A percentile compares a stretch with the other conserved stretches of the same genome.
These are phyloP conservation scores for Acronicta aceris DNA, from an alignment of 2,888 invertebrate species.

Conservation along the genomic window DNA sequence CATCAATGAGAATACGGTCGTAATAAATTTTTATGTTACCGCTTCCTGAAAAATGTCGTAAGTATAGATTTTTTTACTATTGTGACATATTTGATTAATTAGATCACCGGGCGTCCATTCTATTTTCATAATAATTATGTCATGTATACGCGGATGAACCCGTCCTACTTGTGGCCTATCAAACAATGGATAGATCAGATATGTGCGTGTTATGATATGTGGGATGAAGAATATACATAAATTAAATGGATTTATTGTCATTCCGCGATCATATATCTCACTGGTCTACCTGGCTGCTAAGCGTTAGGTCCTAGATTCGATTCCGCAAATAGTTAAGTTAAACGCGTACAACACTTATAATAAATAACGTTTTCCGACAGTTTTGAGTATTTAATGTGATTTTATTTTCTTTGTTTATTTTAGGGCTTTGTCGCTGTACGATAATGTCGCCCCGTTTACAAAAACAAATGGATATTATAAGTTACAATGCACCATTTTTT, in stretches of 20 bases:
- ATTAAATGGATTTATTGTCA: slow-evolving; percentile 21
- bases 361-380: too few relatives aligned
- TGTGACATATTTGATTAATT: slow-evolving; percentile 56
- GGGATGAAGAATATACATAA: background rate
- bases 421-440: too few relatives aligned
- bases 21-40: slow-evolving; percentile 37
- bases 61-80: background rate
- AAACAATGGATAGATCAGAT: slow-evolving; percentile 45
- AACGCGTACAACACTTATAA: too few relatives aligned
- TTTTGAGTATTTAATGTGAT: too few relatives aligned
- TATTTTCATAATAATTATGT: slow-evolving; percentile 58
- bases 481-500: too few relatives aligned
- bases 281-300: too few relatives aligned
- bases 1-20: slow-evolving; percentile 11
- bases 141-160: slow-evolving; percentile 41
- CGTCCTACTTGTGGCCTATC: slow-evolving; percentile 54
- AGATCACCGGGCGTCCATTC: slow-evolving; percentile 57
- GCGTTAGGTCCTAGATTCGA: too few relatives aligned
- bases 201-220: slow-evolving; percentile 7
- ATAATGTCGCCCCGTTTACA: too few relatives aligned
- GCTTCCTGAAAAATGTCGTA: slow-evolving; percentile 42
- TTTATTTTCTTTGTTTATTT: too few relatives aligned
- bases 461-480: too few relatives aligned
- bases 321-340: too few relatives aligned
- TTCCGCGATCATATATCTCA: too few relatives aligned